Evolutionary conservation across 2,797 vertebrate species (phyloP).

Genomic region (Crenichthys baileyi): DNA sequence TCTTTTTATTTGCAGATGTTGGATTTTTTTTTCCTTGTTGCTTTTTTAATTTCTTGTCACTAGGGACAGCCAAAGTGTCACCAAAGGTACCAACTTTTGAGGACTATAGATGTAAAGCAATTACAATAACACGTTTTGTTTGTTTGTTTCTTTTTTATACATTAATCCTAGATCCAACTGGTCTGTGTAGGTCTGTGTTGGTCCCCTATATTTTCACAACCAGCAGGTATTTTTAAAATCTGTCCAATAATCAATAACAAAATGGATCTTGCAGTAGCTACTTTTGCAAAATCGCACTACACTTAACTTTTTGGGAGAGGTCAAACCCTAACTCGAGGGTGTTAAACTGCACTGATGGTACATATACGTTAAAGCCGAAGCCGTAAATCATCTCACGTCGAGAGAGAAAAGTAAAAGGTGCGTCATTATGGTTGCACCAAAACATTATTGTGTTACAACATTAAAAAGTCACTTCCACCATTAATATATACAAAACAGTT

Average conservation of each 20-base stretch:
- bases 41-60: no score
- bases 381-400: not conserved
- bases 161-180: not conserved
- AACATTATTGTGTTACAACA: not conserved
- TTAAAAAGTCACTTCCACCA: not conserved
- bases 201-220: not conserved
- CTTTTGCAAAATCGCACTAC: not conserved
- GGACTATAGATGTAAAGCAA: not conserved
- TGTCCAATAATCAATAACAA: not conserved
- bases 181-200: not conserved
- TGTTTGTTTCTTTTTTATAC: no score
- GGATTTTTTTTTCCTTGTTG: no score
- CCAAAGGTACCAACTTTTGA: not conserved
- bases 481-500: not conserved
- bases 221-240: not conserved
- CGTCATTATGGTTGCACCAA: not conserved
- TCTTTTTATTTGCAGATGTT: no score
- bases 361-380: not conserved
- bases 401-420: slow-evolving; percentile 12
- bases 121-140: not conserved
- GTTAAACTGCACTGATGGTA: not conserved
- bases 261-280: not conserved
- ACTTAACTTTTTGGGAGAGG: not conserved
- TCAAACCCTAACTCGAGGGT: not conserved
- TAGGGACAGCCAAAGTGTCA: not conserved